A percentile compares a stretch with the other conserved stretches of the same genome.
Conservation (phyloP, 2,888 invertebrate species). For the Arrhopalites spinosus region DNA sequence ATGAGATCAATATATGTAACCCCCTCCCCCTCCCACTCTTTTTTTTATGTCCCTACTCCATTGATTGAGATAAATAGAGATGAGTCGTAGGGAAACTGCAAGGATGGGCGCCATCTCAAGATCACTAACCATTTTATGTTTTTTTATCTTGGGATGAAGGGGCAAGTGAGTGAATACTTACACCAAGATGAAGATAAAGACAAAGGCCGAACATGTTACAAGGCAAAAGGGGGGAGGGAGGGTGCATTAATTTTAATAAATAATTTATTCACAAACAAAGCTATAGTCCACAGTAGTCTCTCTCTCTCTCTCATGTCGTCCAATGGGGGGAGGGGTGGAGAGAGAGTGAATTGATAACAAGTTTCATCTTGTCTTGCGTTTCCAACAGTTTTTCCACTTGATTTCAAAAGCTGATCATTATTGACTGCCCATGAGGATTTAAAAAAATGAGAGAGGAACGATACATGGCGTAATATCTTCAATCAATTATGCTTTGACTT, state of each 20-base stretch:
- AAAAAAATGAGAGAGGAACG: not conserved
- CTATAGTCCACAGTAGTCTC: too few species aligned
- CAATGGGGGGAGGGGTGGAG: not conserved
- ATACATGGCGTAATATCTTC: not conserved
- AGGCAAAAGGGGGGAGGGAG: not conserved
- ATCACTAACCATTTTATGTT: too few species aligned
- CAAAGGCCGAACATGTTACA: not conserved
- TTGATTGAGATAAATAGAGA: not conserved
- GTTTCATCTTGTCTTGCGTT: constrained; percentile 2
- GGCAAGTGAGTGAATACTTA: too few species aligned
- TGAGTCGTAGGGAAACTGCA: too few species aligned
- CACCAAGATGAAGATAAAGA: not conserved
- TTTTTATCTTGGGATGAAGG: too few species aligned
- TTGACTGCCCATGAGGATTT: constrained; percentile 10
- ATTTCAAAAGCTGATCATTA: constrained; percentile 9
- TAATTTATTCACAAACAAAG: too few species aligned
- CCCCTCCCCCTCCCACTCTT: not conserved
- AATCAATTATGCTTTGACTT: constrained; percentile 30
- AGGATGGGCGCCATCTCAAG: too few species aligned
- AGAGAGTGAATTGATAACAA: constrained; percentile 8
- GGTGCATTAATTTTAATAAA: not conserved
- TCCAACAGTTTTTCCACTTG: too few species aligned
- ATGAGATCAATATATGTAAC: constrained; percentile 29
- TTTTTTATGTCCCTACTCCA: not conserved
- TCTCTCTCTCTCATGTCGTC: too few species aligned